Conservation (phyloP, 1,140 invertebrate genomes). For the Lamellibrachia luymesi region DNA sequence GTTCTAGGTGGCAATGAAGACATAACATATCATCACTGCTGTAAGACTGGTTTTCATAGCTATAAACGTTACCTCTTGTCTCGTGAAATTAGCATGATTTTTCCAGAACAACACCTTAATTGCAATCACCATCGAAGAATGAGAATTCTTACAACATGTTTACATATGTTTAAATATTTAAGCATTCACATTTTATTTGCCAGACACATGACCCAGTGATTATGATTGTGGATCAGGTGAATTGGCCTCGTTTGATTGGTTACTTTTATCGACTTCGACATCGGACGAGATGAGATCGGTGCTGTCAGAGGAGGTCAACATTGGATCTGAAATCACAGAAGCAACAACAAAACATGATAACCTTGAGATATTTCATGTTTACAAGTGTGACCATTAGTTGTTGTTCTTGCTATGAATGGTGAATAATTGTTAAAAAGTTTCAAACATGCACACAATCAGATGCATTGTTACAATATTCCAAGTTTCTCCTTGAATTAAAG, state of each 20-base stretch:
- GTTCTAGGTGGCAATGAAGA: neutral
- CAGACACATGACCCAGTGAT: neutral
- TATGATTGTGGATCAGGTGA: neutral
- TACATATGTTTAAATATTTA: neutral
- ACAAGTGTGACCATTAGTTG: neutral
- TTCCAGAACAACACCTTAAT: neutral
- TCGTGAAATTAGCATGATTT: neutral
- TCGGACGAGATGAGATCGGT: conserved; percentile 41
- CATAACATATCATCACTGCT: neutral
- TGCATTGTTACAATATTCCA: too few species aligned
- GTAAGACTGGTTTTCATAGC: neutral
- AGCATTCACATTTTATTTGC: neutral
- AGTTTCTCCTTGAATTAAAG: too few species aligned
- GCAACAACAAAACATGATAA: neutral
- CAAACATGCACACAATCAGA: too few species aligned
- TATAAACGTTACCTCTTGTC: neutral
- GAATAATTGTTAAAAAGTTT: neutral
- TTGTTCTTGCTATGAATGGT: neutral
- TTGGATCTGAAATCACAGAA: conserved; percentile 36
- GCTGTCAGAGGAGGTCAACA: conserved; percentile 36
- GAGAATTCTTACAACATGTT: neutral
- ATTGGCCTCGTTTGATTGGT: neutral
- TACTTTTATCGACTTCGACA: conserved; percentile 36
- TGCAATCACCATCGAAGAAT: neutral
- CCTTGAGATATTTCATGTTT: neutral